A percentile compares a stretch with the other conserved stretches of the same genome.
These are phyloP conservation scores for Volucella inanis DNA, from an alignment of 2,888 invertebrate genomes.

Conservation along the genomic window DNA sequence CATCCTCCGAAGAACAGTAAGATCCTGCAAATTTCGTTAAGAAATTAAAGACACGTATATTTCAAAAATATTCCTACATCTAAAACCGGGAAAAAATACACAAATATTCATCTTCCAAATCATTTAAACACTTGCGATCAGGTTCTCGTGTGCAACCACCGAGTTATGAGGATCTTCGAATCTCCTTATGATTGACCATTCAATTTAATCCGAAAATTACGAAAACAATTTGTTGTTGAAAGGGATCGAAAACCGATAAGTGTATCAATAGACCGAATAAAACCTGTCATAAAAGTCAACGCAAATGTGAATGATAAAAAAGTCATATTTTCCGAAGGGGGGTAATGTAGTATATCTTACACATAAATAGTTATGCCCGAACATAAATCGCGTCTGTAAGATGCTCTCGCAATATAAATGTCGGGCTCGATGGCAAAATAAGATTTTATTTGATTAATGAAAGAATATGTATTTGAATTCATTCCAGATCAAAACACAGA, in stretches of 20 bases:
- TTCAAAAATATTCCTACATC: conserved; percentile 3
- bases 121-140: conserved; percentile 13
- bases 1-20: background rate
- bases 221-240: background rate
- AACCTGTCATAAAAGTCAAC: background rate
- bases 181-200: background rate
- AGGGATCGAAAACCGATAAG: background rate
- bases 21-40: background rate
- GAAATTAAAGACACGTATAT: background rate
- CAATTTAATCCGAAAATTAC: background rate
- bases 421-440: no score
- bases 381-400: no score
- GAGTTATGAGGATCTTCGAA: background rate
- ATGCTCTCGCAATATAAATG: no score
- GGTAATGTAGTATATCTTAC: background rate
- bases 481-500: no score
- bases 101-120: background rate
- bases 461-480: no score
- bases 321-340: background rate
- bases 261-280: background rate
- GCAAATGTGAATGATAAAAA: background rate
- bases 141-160: background rate
- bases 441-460: no score
- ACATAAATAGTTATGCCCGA: no score
- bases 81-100: background rate